Evolutionary conservation across 2,888 invertebrate genomes (phyloP).

Genomic region (Eustalomyia histrio): DNA sequence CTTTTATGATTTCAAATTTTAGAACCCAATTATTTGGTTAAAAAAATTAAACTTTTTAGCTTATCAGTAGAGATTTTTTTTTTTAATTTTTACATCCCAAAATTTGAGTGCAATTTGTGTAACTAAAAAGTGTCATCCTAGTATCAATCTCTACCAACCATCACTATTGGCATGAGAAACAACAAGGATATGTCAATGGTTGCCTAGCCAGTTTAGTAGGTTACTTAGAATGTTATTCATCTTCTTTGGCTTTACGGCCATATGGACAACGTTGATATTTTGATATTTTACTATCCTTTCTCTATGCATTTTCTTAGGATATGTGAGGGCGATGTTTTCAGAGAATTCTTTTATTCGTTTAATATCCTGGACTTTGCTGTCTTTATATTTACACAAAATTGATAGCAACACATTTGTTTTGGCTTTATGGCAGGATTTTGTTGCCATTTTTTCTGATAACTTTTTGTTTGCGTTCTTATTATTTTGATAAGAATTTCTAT

Average conservation of each 20-base stretch:
- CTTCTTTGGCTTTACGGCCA: background rate
- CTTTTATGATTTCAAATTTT: too few relatives aligned
- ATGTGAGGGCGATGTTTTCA: background rate
- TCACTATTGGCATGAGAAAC: too few relatives aligned
- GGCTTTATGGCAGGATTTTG: constrained; percentile 38
- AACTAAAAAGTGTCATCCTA: too few relatives aligned
- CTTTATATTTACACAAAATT: constrained; percentile 32
- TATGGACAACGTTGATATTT: constrained; percentile 23
- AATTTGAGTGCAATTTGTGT: too few relatives aligned
- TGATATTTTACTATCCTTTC: constrained; percentile 18
- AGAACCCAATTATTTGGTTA: too few relatives aligned
- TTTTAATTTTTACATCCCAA: too few relatives aligned
- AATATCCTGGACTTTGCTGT: constrained; percentile 27
- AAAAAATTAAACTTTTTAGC: too few relatives aligned
- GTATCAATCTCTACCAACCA: too few relatives aligned
- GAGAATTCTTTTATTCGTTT: background rate
- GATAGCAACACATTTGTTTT: constrained; percentile 53
- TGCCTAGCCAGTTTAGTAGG: background rate
- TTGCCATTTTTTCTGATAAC: background rate
- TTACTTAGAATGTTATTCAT: background rate
- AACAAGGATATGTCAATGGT: too few relatives aligned
- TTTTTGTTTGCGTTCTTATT: background rate
- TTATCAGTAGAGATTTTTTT: too few relatives aligned
- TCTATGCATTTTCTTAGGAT: background rate
- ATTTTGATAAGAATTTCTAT: constrained; percentile 19